Percentiles rank a stretch among this genome's conserved stretches.
Evolutionary conservation across 2,888 invertebrate species (phyloP).

Genomic region (Uropetala carovei): DNA sequence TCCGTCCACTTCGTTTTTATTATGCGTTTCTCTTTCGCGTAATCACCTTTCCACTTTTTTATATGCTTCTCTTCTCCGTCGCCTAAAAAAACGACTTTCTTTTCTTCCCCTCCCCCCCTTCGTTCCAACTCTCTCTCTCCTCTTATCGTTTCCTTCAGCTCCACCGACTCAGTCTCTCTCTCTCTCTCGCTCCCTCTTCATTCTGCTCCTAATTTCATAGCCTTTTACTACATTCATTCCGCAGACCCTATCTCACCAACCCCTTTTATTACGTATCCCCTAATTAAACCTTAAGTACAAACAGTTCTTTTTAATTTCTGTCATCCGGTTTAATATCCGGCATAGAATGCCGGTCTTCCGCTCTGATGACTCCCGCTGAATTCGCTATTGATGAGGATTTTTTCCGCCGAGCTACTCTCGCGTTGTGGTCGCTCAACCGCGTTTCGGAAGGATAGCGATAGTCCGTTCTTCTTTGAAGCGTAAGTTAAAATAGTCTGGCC

Average conservation of each 20-base stretch:
- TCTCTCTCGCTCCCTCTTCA: background rate
- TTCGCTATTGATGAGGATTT: background rate
- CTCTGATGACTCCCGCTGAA: background rate
- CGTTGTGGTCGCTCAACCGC: background rate
- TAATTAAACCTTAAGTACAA: constrained; percentile 11
- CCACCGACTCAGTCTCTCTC: background rate
- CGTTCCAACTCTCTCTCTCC: background rate
- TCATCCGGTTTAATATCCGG: constrained; percentile 4
- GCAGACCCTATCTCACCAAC: background rate
- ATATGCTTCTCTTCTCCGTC: background rate
- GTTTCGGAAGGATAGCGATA: background rate
- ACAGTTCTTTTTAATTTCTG: constrained; percentile 32
- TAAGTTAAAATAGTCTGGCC: background rate
- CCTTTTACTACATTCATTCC: background rate
- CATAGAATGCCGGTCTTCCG: background rate
- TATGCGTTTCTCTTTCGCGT: background rate
- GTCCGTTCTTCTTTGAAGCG: background rate
- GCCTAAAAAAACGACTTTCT: background rate
- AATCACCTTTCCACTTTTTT: background rate
- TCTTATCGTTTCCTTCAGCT: background rate
- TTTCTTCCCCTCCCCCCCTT: background rate
- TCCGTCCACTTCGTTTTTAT: background rate
- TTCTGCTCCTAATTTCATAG: background rate
- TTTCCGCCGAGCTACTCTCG: background rate
- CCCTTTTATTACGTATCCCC: constrained; percentile 2